These are phyloP conservation scores for Lasioglossum zephyrum DNA, from an alignment of 2,888 invertebrate genomes.

Conservation along the genomic window DNA sequence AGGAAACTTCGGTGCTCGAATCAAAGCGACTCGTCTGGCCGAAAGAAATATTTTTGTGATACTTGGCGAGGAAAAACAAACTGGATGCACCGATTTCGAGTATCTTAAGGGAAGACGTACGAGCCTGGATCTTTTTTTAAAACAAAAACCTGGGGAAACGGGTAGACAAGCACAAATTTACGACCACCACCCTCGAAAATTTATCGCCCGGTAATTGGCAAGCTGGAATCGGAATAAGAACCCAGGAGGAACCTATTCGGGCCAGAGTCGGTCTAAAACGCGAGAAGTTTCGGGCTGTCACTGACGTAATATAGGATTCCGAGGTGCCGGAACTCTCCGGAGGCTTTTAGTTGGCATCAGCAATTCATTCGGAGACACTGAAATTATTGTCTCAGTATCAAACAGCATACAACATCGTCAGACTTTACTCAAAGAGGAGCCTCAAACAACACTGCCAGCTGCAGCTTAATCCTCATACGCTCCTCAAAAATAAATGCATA, in stretches of 20 bases:
- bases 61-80: background rate
- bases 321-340: background rate
- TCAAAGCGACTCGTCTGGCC: background rate
- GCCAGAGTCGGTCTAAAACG: background rate
- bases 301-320: background rate
- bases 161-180: slow-evolving; percentile 44
- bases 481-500: no score
- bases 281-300: background rate
- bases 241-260: background rate
- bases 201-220: slow-evolving; percentile 66
- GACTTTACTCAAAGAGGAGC: no score
- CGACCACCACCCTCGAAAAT: slow-evolving; percentile 50
- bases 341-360: background rate
- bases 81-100: slow-evolving; percentile 25
- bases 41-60: background rate
- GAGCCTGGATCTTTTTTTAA: background rate
- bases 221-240: slow-evolving; percentile 40
- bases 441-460: no score
- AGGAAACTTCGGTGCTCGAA: background rate
- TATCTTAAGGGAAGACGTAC: slow-evolving; percentile 22
- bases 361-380: background rate
- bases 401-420: no score
- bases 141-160: slow-evolving; percentile 1
- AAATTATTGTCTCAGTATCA: background rate
- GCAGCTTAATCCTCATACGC: no score